A percentile compares a stretch with the other conserved stretches of the same genome.
Conservation (phyloP, 1,140 invertebrate species). For the Radopholus similis region DNA sequence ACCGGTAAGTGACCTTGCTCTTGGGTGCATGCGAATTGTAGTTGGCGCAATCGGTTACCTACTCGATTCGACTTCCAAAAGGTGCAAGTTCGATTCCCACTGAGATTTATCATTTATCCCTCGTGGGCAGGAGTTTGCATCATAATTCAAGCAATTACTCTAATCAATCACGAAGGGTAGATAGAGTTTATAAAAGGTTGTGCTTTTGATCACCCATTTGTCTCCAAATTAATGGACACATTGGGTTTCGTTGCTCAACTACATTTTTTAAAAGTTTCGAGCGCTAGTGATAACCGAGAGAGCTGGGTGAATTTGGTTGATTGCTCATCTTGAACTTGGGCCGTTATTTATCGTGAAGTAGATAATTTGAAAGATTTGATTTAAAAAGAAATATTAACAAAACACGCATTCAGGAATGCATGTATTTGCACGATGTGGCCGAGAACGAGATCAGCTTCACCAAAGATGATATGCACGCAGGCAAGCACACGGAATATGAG, state of each 20-base stretch:
- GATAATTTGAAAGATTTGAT: background rate
- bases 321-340: background rate
- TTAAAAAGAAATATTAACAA: background rate
- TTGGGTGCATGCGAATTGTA: background rate
- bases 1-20: slow-evolving; percentile 62
- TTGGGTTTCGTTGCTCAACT: background rate
- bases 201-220: background rate
- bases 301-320: background rate
- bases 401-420: slow-evolving; percentile 82
- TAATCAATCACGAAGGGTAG: background rate
- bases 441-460: slow-evolving; percentile 94
- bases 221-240: background rate
- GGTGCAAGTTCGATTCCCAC: background rate
- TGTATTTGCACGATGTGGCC: slow-evolving; percentile 97
- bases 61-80: background rate
- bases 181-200: background rate
- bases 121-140: slow-evolving; percentile 1
- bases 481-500: slow-evolving; percentile 75
- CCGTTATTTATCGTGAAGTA: too few relatives aligned
- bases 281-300: too few relatives aligned
- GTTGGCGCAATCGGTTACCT: background rate
- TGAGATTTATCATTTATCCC: background rate
- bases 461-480: slow-evolving; percentile 98
- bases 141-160: background rate
- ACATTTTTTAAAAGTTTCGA: background rate